Evolutionary conservation across 2,888 invertebrate species (phyloP), one percentile per base, ranked within the genome.

Genomic region (Polydrusus tereticollis): DNA sequence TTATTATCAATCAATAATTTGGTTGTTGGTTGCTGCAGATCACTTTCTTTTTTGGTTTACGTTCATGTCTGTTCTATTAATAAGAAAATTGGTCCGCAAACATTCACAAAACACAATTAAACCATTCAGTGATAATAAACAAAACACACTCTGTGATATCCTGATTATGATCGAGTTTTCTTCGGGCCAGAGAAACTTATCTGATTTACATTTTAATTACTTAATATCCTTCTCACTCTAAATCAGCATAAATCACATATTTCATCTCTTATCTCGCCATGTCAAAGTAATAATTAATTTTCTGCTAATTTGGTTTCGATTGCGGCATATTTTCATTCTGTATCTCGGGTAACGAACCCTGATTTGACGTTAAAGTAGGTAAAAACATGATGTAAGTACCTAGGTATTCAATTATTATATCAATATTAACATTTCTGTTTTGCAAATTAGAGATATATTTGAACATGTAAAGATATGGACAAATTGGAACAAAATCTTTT

Each of bases 301-400:
- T 86, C 85, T 85, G 83, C 86, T 85, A 85, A 86, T 86, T 85
- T 86, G 85, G 83, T 83, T 85, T 81, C 83, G 84, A 85, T 85
- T 85, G 85, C 84, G 82, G 76, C 74, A 78, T 82, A 82, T 83
- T 84, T 82, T 83, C 83, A 82, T 81, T 77, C 78, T 79, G 79
- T 82, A 81, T 80, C 78, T 80, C 78, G 79, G 78, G 79, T 80
- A 79, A 81, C 79, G 78, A 77, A 78, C 70, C 75, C 75, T 75
- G 73, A 77, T 76, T 77, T 76, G 47, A 41, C 16, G 36, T 60
- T 63, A 52, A 14, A 29, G 26, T 29, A 29, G 33, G n/a, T n/a
- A n/a, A n/a, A n/a, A n/a, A n/a, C n/a, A n/a, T n/a, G n/a, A n/a
- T n/a, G n/a, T n/a, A n/a, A n/a, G n/a, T n/a, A n/a, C n/a, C n/a